Percentiles rank a stretch among this genome's conserved stretches.
phyloP scores from a whole-genome alignment of 2,113 vertebrate genomes.

The Callospermophilus lateralis region DNA sequence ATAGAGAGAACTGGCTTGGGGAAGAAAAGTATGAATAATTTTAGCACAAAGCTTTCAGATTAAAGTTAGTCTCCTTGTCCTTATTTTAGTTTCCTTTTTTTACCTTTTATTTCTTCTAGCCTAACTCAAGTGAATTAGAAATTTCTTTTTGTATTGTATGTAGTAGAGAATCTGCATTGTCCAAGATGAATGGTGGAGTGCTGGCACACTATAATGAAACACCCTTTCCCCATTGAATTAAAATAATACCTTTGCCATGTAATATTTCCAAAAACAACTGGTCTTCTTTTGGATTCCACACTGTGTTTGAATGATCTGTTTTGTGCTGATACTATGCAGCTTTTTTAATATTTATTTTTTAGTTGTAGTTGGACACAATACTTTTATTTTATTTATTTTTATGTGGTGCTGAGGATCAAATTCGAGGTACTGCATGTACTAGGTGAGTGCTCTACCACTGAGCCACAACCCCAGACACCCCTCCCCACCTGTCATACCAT shows the following conservation, averaged over 20 bases:
- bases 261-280: conserved; percentile 1
- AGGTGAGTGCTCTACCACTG: too few species aligned
- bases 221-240: not conserved
- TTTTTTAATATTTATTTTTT: too few species aligned
- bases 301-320: conserved; percentile 20
- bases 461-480: too few species aligned
- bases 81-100: not conserved
- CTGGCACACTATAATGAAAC: not conserved
- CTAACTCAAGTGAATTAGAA: not conserved
- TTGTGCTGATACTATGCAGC: not conserved
- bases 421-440: too few species aligned
- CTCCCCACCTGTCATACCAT: too few species aligned
- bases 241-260: conserved; percentile 37
- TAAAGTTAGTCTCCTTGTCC: not conserved
- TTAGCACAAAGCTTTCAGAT: not conserved
- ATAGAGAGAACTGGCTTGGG: not conserved
- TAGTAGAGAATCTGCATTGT: conserved; percentile 13
- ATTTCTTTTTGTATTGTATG: conserved; percentile 42
- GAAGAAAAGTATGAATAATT: not conserved
- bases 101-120: not conserved
- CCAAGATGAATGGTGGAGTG: not conserved
- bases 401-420: too few species aligned
- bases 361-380: too few species aligned
- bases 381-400: too few species aligned
- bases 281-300: conserved; percentile 23